Conservation (phyloP, 2,888 invertebrate genomes). For the Pandemis heparana region DNA sequence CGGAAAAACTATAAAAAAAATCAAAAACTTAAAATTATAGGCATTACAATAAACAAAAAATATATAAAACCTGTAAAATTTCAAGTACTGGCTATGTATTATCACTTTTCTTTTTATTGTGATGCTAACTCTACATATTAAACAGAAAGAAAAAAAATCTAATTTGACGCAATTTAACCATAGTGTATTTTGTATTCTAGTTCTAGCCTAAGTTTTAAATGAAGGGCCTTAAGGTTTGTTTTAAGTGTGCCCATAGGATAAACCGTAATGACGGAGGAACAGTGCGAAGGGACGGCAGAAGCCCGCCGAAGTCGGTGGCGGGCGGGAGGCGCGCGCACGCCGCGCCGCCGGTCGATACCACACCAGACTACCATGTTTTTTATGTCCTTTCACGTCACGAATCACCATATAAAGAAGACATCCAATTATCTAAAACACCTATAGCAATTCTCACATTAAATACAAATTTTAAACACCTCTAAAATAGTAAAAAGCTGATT, state of each 20-base stretch:
- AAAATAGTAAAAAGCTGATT: neutral
- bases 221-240: neutral
- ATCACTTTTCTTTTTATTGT: too few species aligned
- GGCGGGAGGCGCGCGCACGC: constrained; percentile 75
- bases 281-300: constrained; percentile 38
- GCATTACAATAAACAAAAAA: too few species aligned
- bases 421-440: constrained; percentile 68
- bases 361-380: constrained; percentile 83
- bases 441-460: constrained; percentile 17
- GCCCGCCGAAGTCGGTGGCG: constrained; percentile 50
- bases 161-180: neutral
- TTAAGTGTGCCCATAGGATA: neutral
- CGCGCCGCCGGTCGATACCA: constrained; percentile 77
- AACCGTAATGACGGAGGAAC: constrained; percentile 6
- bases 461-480: constrained; percentile 13
- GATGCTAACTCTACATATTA: too few species aligned
- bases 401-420: constrained; percentile 75
- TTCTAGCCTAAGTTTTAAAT: neutral
- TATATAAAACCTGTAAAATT: too few species aligned
- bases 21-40: too few species aligned
- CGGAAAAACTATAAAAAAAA: too few species aligned
- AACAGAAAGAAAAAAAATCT: neutral
- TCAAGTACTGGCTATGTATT: too few species aligned
- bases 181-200: neutral
- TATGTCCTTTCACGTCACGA: constrained; percentile 80